These are phyloP conservation scores for Phalacrocorax pelagicus DNA, from an alignment of 2,113 vertebrate genomes.

Conservation along the genomic window DNA sequence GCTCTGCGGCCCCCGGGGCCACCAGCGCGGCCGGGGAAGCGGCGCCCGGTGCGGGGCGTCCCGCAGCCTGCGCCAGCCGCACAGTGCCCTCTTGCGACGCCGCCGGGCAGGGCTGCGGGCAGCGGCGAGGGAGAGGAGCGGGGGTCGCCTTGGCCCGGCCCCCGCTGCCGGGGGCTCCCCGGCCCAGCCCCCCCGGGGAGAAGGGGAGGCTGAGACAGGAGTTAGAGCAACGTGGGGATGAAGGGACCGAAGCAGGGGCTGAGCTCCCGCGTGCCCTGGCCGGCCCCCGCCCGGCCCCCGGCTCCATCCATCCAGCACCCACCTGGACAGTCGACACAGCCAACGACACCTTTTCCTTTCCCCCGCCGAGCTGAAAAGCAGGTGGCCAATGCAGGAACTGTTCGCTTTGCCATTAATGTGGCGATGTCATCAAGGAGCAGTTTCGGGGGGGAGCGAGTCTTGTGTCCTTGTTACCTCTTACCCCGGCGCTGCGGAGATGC, in stretches of 20 bases:
- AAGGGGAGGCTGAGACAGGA: neutral
- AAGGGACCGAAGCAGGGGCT: neutral
- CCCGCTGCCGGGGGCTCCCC: neutral
- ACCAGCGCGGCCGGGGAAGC: too few relatives aligned
- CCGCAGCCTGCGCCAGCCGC: neutral
- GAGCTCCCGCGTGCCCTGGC: neutral
- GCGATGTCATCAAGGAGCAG: neutral
- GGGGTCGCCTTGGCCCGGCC: neutral
- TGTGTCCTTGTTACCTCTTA: neutral
- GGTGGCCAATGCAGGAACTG: fast-evolving
- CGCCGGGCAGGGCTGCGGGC: neutral
- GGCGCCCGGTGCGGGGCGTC: too few relatives aligned
- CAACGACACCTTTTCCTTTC: fast-evolving
- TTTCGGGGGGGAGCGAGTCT: neutral
- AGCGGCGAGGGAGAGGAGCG: neutral
- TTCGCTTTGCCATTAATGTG: fast-evolving
- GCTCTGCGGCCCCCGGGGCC: neutral
- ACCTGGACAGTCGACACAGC: fast-evolving
- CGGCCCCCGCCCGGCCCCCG: neutral
- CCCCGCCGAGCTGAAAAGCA: neutral
- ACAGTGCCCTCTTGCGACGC: neutral
- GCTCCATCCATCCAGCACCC: neutral
- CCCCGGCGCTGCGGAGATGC: neutral
- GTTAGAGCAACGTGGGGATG: neutral
- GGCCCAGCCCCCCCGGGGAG: neutral